phyloP scores from a whole-genome alignment of 2,888 invertebrate species.

The Cabera pusaria region DNA sequence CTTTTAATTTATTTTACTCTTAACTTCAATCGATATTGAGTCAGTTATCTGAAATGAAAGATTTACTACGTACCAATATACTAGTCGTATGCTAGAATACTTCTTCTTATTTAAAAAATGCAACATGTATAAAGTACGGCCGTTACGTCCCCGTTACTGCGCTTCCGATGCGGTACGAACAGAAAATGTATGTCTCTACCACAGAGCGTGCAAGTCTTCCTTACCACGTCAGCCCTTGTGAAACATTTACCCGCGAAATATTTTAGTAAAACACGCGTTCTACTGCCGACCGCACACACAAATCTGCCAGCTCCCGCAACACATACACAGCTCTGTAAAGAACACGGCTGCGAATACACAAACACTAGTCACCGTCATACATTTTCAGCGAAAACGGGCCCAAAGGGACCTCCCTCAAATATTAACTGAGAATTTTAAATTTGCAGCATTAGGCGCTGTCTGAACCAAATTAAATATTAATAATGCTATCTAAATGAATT shows the following conservation, averaged over 20 bases:
- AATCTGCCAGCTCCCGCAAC: constrained; percentile 25
- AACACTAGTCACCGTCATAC: constrained; percentile 39
- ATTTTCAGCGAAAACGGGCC: constrained; percentile 54
- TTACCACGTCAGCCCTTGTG: constrained; percentile 52
- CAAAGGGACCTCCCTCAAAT: constrained; percentile 67
- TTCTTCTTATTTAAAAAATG: too few relatives aligned
- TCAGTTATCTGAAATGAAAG: too few relatives aligned
- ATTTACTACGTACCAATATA: too few relatives aligned
- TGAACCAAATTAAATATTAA: constrained; percentile 75
- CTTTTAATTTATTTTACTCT: too few relatives aligned
- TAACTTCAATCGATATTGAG: too few relatives aligned
- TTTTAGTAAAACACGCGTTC: constrained; percentile 49
- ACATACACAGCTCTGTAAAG: constrained; percentile 54
- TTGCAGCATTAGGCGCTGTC: constrained; percentile 70
- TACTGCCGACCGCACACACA: constrained; percentile 50
- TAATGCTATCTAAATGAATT: constrained; percentile 66
- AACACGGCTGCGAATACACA: constrained; percentile 61
- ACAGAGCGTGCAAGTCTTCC: constrained; percentile 70
- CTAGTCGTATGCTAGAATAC: too few relatives aligned
- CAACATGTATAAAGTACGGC: constrained; percentile 51
- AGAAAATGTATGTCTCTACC: constrained; percentile 73
- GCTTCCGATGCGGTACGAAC: constrained; percentile 75
- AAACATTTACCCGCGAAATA: constrained; percentile 50
- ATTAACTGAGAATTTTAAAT: constrained; percentile 81
- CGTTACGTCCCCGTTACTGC: constrained; percentile 66